phyloP scores from a whole-genome alignment of 2,797 vertebrate genomes.

The Lagocephalus sceleratus region DNA sequence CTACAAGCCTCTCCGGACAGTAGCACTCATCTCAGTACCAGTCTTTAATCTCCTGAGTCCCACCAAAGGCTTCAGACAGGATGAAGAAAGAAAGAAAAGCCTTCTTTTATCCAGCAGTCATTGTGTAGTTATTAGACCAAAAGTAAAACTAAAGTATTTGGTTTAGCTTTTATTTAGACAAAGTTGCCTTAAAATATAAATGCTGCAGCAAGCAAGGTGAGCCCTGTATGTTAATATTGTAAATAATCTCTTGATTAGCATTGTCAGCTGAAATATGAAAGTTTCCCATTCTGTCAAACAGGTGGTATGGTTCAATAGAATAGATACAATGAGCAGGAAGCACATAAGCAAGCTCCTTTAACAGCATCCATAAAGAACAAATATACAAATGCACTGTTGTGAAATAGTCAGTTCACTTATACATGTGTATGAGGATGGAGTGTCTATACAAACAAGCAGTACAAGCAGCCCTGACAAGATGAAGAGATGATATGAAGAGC shows the following conservation, averaged over 20 bases:
- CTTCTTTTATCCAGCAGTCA: conserved; percentile 36
- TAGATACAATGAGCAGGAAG: too few relatives aligned
- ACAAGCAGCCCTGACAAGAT: too few relatives aligned
- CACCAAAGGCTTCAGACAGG: conserved; percentile 25
- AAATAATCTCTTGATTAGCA: conserved; percentile 9
- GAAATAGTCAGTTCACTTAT: background rate
- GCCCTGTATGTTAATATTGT: conserved; percentile 12
- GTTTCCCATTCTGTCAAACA: too few relatives aligned
- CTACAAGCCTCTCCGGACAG: conserved; percentile 83
- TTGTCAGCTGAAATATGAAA: too few relatives aligned
- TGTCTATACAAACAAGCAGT: background rate
- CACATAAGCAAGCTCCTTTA: too few relatives aligned
- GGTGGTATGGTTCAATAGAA: too few relatives aligned
- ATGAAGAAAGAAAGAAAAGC: conserved; percentile 14
- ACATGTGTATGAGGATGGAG: background rate
- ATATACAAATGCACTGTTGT: too few relatives aligned
- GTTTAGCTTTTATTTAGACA: conserved; percentile 63
- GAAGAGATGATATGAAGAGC: conserved; percentile 1
- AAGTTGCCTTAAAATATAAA: conserved; percentile 44
- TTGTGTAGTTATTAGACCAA: conserved; percentile 3
- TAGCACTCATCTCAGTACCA: conserved; percentile 73
- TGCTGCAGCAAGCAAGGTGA: conserved; percentile 29
- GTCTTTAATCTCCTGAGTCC: conserved; percentile 55
- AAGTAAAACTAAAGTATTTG: conserved; percentile 52
- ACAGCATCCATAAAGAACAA: too few relatives aligned